These are phyloP conservation scores for Lonchura striata DNA, from an alignment of 2,113 vertebrate species.

Conservation along the genomic window DNA sequence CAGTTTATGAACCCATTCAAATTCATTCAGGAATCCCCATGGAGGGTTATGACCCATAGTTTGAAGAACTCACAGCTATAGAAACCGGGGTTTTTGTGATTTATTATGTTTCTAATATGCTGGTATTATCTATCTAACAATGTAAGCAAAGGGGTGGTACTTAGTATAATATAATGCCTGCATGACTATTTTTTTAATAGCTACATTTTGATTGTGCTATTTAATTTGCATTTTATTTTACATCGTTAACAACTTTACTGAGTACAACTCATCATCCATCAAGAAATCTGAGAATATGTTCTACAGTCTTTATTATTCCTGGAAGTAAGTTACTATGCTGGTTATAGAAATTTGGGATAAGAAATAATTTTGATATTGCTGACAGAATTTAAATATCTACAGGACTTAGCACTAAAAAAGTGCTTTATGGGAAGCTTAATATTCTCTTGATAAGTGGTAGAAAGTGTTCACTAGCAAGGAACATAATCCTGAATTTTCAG, in stretches of 20 bases:
- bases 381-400: conserved; percentile 3
- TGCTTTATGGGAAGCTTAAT: conserved; percentile 17
- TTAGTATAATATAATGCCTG: background rate
- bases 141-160: background rate
- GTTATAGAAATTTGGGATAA: conserved; percentile 1
- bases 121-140: background rate
- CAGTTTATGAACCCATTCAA: background rate
- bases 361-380: conserved; percentile 7
- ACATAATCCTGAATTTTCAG: background rate
- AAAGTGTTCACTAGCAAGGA: background rate
- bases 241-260: conserved; percentile 38
- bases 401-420: background rate
- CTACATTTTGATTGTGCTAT: conserved; percentile 48
- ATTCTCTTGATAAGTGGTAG: conserved; percentile 24
- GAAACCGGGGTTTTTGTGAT: conserved; percentile 4
- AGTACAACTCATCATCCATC: conserved; percentile 14
- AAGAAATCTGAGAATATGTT: conserved; percentile 43
- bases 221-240: conserved; percentile 67
- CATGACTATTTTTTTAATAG: conserved; percentile 36
- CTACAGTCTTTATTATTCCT: conserved; percentile 48
- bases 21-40: background rate
- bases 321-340: background rate
- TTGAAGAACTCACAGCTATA: background rate
- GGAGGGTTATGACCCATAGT: background rate
- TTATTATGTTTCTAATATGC: background rate